Conservation (phyloP, 2,888 invertebrate species). For the Mesochorus sp. region DNA sequence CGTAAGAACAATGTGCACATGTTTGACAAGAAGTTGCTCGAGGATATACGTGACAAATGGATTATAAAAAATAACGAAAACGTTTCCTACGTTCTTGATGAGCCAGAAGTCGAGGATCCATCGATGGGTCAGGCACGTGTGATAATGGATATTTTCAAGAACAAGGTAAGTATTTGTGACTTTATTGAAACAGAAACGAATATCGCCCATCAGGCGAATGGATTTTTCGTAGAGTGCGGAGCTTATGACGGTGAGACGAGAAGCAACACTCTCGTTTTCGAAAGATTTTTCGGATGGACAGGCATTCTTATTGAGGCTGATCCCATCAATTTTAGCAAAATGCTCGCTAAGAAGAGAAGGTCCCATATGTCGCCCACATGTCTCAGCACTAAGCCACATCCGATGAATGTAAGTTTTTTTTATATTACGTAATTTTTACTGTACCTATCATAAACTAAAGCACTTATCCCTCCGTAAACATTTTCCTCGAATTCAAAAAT, state of each 20-base stretch:
- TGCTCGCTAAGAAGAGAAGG: constrained; percentile 81
- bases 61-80: constrained; percentile 63
- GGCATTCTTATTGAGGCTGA: constrained; percentile 84
- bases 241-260: constrained; percentile 84
- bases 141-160: constrained; percentile 78
- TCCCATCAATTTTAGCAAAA: constrained; percentile 81
- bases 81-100: constrained; percentile 69
- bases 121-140: constrained; percentile 80
- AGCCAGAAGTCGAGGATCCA: constrained; percentile 74
- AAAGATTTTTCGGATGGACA: constrained; percentile 82
- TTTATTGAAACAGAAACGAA: too few species aligned
- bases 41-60: constrained; percentile 67
- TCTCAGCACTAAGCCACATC: constrained; percentile 80
- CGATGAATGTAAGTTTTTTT: constrained; percentile 77
- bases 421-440: neutral
- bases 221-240: constrained; percentile 84
- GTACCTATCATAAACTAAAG: neutral
- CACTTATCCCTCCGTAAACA: too few species aligned
- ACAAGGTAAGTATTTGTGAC: constrained; percentile 79
- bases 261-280: constrained; percentile 83
- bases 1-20: constrained; percentile 51
- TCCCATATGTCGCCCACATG: constrained; percentile 83
- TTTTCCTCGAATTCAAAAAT: too few species aligned
- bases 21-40: constrained; percentile 52
- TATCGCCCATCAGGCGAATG: constrained; percentile 77